phyloP scores from a whole-genome alignment of 2,797 vertebrate genomes.

The Adelosebastes latens region DNA sequence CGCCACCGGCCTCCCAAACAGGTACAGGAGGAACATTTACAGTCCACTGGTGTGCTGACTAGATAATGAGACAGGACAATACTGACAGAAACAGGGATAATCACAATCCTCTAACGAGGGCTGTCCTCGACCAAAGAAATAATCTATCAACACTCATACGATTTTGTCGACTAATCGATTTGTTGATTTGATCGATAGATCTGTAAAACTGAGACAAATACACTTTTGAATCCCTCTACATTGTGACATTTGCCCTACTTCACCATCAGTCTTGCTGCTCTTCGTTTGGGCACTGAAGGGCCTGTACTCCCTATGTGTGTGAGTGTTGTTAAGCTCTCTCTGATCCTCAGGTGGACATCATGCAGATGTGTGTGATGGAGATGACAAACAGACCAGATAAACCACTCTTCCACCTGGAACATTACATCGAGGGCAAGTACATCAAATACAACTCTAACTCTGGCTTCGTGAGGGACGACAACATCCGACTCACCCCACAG shows the following conservation, averaged over 20 bases:
- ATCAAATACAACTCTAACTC: constrained; percentile 99
- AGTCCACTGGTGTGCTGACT: not conserved
- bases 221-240: too few relatives aligned
- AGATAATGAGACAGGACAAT: not conserved
- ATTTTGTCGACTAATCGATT: too few relatives aligned
- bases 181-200: fast-evolving
- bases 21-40: constrained; percentile 73
- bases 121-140: too few relatives aligned
- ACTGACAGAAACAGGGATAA: not conserved
- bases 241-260: too few relatives aligned
- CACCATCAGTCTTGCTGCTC: fast-evolving
- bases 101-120: not conserved
- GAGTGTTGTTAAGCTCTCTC: too few relatives aligned
- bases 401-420: constrained; percentile 96
- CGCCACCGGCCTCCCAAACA: constrained; percentile 96
- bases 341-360: constrained; percentile 91
- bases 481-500: constrained; percentile 96
- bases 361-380: constrained; percentile 96
- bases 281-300: too few relatives aligned
- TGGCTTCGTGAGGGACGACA: constrained; percentile 95
- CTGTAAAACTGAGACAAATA: too few relatives aligned
- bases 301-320: too few relatives aligned
- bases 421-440: constrained; percentile 99
- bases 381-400: constrained; percentile 87
- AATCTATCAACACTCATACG: too few relatives aligned